Percentiles rank a stretch among this genome's conserved stretches.
These are phyloP conservation scores for Hylomyscus alleni DNA, from an alignment of 2,797 vertebrate species.

Conservation along the genomic window DNA sequence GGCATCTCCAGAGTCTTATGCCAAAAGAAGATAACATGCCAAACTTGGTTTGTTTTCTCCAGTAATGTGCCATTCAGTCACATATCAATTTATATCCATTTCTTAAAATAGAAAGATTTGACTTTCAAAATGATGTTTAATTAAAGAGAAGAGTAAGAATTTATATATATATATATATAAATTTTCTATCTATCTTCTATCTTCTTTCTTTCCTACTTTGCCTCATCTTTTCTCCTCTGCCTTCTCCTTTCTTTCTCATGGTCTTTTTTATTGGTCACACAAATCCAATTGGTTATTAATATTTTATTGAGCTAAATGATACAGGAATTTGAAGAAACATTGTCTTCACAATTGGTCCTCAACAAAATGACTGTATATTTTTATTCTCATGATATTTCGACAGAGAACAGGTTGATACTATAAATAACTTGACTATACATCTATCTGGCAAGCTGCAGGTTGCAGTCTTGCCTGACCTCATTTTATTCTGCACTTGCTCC, in stretches of 20 bases:
- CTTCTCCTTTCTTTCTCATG: background rate
- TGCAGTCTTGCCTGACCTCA: background rate
- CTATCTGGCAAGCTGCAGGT: background rate
- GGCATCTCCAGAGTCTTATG: background rate
- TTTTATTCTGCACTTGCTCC: background rate
- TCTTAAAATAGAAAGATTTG: background rate
- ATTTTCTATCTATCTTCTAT: no score
- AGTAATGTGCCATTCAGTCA: background rate
- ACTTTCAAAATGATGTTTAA: background rate
- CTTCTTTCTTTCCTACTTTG: background rate
- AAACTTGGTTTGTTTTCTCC: background rate
- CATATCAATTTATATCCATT: background rate
- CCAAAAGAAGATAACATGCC: background rate
- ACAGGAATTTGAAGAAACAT: background rate
- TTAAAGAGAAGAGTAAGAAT: conserved; percentile 19
- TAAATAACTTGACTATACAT: background rate
- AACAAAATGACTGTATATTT: background rate
- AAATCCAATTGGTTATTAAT: background rate
- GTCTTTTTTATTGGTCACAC: background rate
- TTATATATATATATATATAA: background rate
- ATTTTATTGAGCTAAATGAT: background rate
- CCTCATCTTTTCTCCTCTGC: background rate
- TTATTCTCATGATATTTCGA: background rate
- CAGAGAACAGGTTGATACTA: background rate
- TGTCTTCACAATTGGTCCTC: background rate